Evolutionary conservation across 1,140 invertebrate genomes (phyloP), one percentile per base, ranked within the genome.

Genomic region (Hypsibius dujardini): DNA sequence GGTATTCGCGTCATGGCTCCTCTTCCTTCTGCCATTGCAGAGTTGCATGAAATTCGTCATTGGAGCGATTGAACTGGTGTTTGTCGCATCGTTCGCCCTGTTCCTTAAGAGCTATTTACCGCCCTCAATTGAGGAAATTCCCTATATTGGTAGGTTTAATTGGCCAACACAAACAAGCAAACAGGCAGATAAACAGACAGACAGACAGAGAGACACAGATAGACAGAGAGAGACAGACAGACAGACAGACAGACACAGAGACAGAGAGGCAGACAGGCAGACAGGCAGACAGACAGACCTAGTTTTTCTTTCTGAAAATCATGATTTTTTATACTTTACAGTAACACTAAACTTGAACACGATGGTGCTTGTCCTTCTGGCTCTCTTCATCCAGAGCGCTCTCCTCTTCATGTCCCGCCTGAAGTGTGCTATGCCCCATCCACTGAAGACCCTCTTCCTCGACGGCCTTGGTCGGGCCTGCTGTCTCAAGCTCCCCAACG

Each of bases 341-440:
- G 62, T 45, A 42, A 67, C 62, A 7, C 42, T 67, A 3, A 67
- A 12, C 62, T 67, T 67, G 62, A 67, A 67, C 45, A 42, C 42
- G 62, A 67, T 67, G 62, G 62, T 67, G 12, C 62, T 67, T 42
- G 45, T 67, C 42, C 62, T 67, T 12, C 12, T 45, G 62, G 62
- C 62, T 3, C 12, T 67, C 12, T 67, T 67, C 45, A 12, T 67
- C 12, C 12, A 67, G 42, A 12, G 3, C 3, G 3, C 45, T 3
- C 62, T 67, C 12, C 42, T 15, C 3, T 42, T 12, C 3, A 67
- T 67, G 7, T 67, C 62, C 62, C 62, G 12, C 42, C 42, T 67
- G 62, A 67, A 67, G 42, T 67, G 12, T 12, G 12, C 12, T 45
- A 67, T 67, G 62, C 62, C 62, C 12, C 7, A 12, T 7, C 0